Percentiles rank a stretch among this genome's conserved stretches.
Conservation (phyloP, 2,888 invertebrate species). For the Cheilosia urbana region DNA sequence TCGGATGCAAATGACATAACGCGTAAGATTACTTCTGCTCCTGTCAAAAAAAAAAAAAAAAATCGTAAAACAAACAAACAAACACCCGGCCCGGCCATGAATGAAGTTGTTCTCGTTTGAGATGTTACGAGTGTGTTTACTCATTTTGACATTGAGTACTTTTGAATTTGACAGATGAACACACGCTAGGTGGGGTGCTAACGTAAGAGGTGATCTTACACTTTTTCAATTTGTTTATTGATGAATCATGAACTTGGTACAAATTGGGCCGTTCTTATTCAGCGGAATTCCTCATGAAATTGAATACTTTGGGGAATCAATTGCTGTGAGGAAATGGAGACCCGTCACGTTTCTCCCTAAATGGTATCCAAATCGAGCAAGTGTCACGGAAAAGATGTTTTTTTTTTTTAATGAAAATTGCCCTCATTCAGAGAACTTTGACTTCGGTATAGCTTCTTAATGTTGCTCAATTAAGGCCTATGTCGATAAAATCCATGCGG, state of each 20-base stretch:
- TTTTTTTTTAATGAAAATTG: no score
- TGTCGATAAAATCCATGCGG: no score
- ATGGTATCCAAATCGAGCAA: no score
- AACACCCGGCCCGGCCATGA: constrained; percentile 1
- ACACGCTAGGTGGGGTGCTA: not conserved
- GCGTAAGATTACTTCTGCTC: not conserved
- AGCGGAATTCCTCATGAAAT: not conserved
- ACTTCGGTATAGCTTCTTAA: no score
- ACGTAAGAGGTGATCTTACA: constrained; percentile 1
- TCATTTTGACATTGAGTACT: constrained; percentile 11
- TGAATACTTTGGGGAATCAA: not conserved
- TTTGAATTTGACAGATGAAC: constrained; percentile 14
- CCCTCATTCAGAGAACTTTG: no score
- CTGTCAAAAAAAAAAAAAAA: constrained; percentile 7
- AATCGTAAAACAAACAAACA: constrained; percentile 25
- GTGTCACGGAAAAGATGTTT: no score
- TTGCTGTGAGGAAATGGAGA: no score
- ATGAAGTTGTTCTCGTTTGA: constrained; percentile 22
- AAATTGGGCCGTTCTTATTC: not conserved
- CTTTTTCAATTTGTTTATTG: constrained; percentile 9
- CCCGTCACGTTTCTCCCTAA: no score
- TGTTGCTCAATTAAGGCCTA: no score
- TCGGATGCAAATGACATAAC: constrained; percentile 19
- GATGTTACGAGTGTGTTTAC: not conserved
- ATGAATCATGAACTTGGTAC: not conserved